A percentile compares a stretch with the other conserved stretches of the same genome.
Conservation (phyloP, 2,888 invertebrate species). For the Synanthedon vespiformis region DNA sequence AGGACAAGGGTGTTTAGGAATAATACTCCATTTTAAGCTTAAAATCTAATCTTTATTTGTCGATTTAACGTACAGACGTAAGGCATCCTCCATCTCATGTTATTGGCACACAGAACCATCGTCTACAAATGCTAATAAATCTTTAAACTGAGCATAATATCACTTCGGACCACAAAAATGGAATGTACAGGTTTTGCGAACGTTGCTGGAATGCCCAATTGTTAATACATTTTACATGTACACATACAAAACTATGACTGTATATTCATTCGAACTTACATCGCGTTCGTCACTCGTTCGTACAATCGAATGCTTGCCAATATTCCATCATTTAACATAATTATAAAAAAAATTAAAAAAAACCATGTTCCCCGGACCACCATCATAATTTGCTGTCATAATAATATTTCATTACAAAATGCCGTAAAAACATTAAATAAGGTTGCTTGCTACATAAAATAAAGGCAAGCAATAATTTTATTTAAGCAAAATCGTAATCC, state of each 20-base stretch:
- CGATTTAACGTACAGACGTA: constrained; percentile 67
- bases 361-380: too few species aligned
- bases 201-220: constrained; percentile 44
- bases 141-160: constrained; percentile 41
- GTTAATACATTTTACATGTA: background rate
- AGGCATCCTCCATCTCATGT: constrained; percentile 58
- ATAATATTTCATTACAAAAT: too few species aligned
- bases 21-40: constrained; percentile 56
- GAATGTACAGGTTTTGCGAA: constrained; percentile 42
- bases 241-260: background rate
- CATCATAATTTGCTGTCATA: too few species aligned
- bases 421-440: too few species aligned
- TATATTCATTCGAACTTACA: constrained; percentile 15
- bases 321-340: too few species aligned
- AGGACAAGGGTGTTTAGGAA: background rate
- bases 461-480: too few species aligned
- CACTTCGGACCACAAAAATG: constrained; percentile 43
- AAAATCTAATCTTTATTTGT: constrained; percentile 64
- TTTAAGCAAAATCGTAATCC: too few species aligned
- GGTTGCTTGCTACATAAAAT: too few species aligned
- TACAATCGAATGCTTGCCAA: constrained; percentile 38
- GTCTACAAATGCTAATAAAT: constrained; percentile 24
- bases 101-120: constrained; percentile 64
- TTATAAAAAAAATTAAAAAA: too few species aligned
- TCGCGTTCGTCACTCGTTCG: constrained; percentile 26